phyloP scores from a whole-genome alignment of 2,888 invertebrate genomes.

The Temnothorax unifasciatus region DNA sequence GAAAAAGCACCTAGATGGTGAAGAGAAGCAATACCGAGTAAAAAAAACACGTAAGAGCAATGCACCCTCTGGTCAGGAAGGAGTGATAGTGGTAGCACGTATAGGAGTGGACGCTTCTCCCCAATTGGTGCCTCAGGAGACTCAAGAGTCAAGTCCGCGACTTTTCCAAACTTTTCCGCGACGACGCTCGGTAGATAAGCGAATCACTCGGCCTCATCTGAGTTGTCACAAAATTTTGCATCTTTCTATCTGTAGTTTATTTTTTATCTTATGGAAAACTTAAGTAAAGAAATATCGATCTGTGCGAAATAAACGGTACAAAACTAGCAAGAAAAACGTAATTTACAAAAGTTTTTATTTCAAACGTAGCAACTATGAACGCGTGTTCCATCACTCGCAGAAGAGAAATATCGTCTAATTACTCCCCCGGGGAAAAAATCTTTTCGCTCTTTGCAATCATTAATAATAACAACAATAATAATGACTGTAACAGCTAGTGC shows the following conservation, averaged over 20 bases:
- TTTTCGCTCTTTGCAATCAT: conserved; percentile 2
- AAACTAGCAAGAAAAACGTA: conserved; percentile 16
- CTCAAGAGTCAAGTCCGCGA: too few relatives aligned
- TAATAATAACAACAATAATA: conserved; percentile 61
- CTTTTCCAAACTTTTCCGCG: too few relatives aligned
- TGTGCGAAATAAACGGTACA: background rate
- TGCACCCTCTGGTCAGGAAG: too few relatives aligned
- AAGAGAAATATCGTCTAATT: conserved; percentile 41
- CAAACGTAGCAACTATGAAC: conserved; percentile 61
- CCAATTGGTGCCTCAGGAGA: too few relatives aligned
- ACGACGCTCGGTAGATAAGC: too few relatives aligned
- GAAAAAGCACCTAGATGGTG: too few relatives aligned
- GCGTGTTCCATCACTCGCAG: conserved; percentile 38
- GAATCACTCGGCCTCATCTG: too few relatives aligned
- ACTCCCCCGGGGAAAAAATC: background rate
- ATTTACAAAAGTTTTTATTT: conserved; percentile 65
- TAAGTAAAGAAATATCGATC: background rate
- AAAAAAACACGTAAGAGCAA: too few relatives aligned
- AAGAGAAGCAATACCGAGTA: too few relatives aligned
- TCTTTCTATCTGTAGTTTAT: background rate
- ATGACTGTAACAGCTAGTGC: conserved; percentile 12
- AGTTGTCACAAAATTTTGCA: background rate
- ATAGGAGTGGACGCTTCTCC: too few relatives aligned
- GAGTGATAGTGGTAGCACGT: too few relatives aligned
- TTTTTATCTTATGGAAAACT: background rate